phyloP scores from a whole-genome alignment of 2,797 vertebrate genomes.

The Poliocrania exsul region DNA sequence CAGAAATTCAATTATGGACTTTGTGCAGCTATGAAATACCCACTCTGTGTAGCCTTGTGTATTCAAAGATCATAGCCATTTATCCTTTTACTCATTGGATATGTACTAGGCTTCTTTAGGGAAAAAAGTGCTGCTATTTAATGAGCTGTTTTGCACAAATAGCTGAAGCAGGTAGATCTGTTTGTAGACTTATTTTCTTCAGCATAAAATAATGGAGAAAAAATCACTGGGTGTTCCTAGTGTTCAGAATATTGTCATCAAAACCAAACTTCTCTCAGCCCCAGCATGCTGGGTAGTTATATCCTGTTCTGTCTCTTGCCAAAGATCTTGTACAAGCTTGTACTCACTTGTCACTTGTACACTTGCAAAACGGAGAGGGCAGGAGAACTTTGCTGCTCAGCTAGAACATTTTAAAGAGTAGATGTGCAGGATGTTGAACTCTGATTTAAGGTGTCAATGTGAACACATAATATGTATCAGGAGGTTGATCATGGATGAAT shows the following conservation, averaged over 20 bases:
- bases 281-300: background rate
- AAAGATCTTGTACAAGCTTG: background rate
- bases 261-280: background rate
- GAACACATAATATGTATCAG: background rate
- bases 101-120: background rate
- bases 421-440: background rate
- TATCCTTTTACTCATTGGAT: slow-evolving; percentile 25
- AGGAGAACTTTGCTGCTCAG: background rate
- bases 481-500: background rate
- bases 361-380: background rate
- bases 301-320: background rate
- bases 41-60: background rate
- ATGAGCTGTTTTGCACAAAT: slow-evolving; percentile 17
- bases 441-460: background rate
- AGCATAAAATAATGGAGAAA: background rate
- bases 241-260: background rate
- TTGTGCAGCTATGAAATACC: slow-evolving; percentile 35
- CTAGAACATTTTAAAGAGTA: background rate
- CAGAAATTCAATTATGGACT: slow-evolving; percentile 59
- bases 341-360: background rate
- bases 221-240: background rate
- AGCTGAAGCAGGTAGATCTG: background rate
- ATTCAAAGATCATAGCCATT: slow-evolving; percentile 27
- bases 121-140: background rate
- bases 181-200: background rate